A percentile compares a stretch with the other conserved stretches of the same genome.
phyloP scores from a whole-genome alignment of 2,113 vertebrate species.

The Chlorodrepanis virens region DNA sequence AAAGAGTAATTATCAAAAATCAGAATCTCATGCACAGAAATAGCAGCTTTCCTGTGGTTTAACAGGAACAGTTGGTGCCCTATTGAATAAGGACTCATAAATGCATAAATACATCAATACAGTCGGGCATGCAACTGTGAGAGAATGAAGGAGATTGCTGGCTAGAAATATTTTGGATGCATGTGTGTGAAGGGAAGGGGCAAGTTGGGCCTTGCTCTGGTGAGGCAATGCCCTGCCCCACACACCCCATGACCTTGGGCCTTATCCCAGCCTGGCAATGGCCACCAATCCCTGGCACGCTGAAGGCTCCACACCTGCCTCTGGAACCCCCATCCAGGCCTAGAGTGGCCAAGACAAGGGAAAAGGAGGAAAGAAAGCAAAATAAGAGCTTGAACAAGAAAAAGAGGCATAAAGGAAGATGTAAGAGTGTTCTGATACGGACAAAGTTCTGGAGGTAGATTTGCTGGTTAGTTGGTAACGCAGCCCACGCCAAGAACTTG shows the following conservation, averaged over 20 bases:
- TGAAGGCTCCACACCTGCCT: not conserved
- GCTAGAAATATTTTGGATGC: not conserved
- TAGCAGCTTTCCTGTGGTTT: not conserved
- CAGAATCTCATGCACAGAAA: not conserved
- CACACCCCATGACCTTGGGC: accelerated
- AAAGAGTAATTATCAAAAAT: not conserved
- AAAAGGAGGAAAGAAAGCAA: not conserved
- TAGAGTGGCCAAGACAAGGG: not conserved
- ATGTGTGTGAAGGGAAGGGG: not conserved
- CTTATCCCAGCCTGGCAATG: not conserved
- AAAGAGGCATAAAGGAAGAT: not conserved
- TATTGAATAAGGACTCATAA: not conserved
- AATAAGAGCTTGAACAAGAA: not conserved
- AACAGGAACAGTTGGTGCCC: not conserved
- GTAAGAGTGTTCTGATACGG: not conserved
- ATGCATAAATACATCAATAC: not conserved
- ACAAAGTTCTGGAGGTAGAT: not conserved
- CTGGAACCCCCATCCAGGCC: not conserved
- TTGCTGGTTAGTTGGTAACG: not conserved
- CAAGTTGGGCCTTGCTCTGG: not conserved
- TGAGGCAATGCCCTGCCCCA: not conserved
- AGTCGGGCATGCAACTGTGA: not conserved
- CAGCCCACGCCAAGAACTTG: accelerated
- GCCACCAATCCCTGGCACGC: not conserved
- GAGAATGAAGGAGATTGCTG: not conserved